Evolutionary conservation across 2,113 vertebrate genomes (phyloP).

Genomic region (Thomomys bottae): DNA sequence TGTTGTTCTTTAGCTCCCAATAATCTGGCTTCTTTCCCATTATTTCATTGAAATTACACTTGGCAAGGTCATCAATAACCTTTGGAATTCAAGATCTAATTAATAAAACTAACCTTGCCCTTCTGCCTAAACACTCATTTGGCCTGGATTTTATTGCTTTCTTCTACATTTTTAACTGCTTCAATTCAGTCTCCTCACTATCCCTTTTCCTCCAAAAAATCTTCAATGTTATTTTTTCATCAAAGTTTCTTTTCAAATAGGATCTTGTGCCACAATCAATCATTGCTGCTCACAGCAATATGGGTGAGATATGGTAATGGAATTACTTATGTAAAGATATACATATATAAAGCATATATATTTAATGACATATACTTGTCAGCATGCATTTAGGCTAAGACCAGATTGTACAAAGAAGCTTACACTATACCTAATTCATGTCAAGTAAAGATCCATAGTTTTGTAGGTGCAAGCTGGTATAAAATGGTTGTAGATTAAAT

Average conservation of each 20-base stretch:
- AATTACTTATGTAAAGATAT: no score
- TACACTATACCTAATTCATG: not conserved
- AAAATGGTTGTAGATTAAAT: not conserved
- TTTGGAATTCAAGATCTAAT: conserved; percentile 1
- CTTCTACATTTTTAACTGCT: not conserved
- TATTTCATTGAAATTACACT: not conserved
- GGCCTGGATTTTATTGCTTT: not conserved
- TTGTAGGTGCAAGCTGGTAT: not conserved
- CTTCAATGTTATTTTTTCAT: no score
- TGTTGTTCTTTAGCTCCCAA: not conserved
- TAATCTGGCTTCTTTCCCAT: not conserved
- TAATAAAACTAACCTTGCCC: not conserved
- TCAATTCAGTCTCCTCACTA: no score
- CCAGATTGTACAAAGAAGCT: not conserved
- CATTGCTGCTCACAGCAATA: no score
- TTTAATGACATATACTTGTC: not conserved
- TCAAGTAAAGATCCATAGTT: not conserved
- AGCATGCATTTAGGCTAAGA: not conserved
- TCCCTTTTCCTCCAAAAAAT: no score
- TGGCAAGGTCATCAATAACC: conserved; percentile 7
- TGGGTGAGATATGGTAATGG: no score
- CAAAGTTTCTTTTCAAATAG: no score
- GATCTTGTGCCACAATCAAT: no score
- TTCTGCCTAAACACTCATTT: not conserved
- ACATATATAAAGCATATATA: not conserved